Percentiles rank a stretch among this genome's conserved stretches.
Conservation (phyloP, 2,113 vertebrate genomes). For the Malaclemys terrapin region DNA sequence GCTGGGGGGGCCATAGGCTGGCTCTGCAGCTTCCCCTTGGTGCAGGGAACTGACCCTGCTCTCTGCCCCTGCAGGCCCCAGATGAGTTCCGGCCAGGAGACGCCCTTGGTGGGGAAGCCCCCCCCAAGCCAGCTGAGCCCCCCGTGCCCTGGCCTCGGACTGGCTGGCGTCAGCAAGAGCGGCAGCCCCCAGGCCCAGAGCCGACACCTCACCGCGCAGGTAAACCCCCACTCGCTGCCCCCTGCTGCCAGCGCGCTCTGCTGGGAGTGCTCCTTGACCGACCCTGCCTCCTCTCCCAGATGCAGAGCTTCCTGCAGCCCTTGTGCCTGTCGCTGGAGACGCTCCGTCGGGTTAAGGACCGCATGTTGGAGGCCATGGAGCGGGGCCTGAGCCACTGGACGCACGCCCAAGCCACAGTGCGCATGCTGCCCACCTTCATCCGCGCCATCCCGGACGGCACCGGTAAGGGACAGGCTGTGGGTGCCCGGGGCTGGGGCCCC, state of each 20-base stretch:
- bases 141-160: background rate
- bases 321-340: conserved; percentile 75
- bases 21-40: background rate
- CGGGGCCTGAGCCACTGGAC: conserved; percentile 76
- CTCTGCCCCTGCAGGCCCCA: background rate
- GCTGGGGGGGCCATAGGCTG: too few species aligned
- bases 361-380: conserved; percentile 76
- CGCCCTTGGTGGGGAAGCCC: background rate
- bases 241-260: accelerated
- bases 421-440: conserved; percentile 90
- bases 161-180: background rate
- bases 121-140: background rate
- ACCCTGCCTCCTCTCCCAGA: conserved; percentile 64
- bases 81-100: background rate
- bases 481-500: background rate
- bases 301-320: conserved; percentile 71
- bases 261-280: background rate
- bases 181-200: background rate
- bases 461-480: conserved; percentile 67
- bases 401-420: conserved; percentile 69
- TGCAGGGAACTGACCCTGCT: background rate
- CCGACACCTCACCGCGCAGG: background rate
- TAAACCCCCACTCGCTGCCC: background rate
- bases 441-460: conserved; percentile 86
- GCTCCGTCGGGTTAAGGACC: conserved; percentile 78